These are phyloP conservation scores for Drosophila prostipennis DNA, from an alignment of 2,888 invertebrate genomes.

Conservation along the genomic window DNA sequence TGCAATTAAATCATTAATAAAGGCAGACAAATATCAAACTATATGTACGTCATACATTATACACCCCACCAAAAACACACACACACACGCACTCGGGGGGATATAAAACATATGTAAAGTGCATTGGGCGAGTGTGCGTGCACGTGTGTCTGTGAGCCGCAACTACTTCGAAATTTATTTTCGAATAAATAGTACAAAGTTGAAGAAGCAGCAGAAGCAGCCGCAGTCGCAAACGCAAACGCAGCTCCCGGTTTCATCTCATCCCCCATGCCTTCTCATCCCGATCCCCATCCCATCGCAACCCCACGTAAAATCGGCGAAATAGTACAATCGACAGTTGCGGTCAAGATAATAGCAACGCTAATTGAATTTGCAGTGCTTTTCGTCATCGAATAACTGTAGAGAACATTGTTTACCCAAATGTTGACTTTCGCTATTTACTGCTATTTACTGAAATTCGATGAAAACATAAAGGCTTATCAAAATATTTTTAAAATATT, in stretches of 20 bases:
- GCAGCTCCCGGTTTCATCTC: conserved; percentile 43
- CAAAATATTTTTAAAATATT: neutral
- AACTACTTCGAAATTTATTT: conserved; percentile 79
- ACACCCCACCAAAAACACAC: conserved; percentile 6
- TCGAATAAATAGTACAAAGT: conserved; percentile 80
- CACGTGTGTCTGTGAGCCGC: conserved; percentile 40
- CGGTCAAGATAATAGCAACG: conserved; percentile 23
- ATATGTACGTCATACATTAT: conserved; percentile 31
- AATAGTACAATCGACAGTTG: conserved; percentile 48
- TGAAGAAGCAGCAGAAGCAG: conserved; percentile 71
- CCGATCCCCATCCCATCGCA: conserved; percentile 17
- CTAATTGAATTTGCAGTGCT: conserved; percentile 18
- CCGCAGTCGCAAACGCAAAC: conserved; percentile 23
- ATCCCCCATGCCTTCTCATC: conserved; percentile 5
- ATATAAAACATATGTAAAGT: conserved; percentile 49
- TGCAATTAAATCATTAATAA: conserved; percentile 78
- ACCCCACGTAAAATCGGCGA: conserved; percentile 66
- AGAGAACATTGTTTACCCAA: conserved; percentile 9
- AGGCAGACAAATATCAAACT: conserved; percentile 67
- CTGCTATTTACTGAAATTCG: neutral
- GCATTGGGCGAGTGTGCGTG: conserved; percentile 60
- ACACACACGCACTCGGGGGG: conserved; percentile 1
- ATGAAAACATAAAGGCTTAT: neutral
- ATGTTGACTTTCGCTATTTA: neutral
- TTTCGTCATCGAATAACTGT: neutral